Conservation (phyloP, 2,797 vertebrate species). For the Myotis planiceps region DNA sequence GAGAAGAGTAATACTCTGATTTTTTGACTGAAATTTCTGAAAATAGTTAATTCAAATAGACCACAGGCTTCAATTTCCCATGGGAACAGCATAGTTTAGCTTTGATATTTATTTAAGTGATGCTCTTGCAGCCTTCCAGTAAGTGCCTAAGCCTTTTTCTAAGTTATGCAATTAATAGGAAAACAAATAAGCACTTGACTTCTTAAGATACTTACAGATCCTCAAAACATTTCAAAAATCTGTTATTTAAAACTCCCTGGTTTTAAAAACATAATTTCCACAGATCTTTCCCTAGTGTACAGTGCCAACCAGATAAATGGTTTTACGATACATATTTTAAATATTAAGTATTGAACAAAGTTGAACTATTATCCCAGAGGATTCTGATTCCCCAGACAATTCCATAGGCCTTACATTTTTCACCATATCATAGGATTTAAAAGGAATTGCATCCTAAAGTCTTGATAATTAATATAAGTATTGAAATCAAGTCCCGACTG, state of each 20-base stretch:
- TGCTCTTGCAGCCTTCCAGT: neutral
- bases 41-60: neutral
- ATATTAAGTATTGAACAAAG: neutral
- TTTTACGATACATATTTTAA: neutral
- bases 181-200: neutral
- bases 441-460: neutral
- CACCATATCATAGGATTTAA: neutral
- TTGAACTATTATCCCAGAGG: neutral
- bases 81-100: neutral
- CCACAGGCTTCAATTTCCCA: neutral
- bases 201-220: neutral
- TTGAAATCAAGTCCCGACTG: neutral
- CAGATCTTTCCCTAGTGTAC: neutral
- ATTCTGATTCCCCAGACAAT: neutral
- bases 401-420: neutral
- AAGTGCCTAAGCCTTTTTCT: neutral
- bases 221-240: neutral
- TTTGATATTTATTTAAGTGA: slow-evolving; percentile 29
- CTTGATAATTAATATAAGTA: neutral
- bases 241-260: neutral
- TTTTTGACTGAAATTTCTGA: slow-evolving; percentile 65
- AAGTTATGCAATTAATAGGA: slow-evolving; percentile 10
- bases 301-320: neutral
- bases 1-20: slow-evolving; percentile 51
- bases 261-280: neutral